Base-by-base conservation (phyloP, 2,888 invertebrate species). In the Caenorhabditis wallacei region DNA sequence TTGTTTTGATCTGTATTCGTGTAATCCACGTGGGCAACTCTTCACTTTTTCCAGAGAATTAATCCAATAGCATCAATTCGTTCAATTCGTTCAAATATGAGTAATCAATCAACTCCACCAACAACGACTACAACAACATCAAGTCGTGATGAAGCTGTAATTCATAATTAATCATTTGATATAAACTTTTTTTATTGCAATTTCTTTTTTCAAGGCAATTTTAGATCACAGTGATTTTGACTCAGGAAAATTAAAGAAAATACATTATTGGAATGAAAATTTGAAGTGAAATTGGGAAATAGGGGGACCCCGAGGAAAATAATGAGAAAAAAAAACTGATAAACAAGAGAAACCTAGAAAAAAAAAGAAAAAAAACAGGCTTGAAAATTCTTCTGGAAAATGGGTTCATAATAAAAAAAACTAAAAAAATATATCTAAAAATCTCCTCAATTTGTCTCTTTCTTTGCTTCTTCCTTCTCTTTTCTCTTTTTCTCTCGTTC, bases 401-500 rank as follows among this genome's bases (percentile, higher is more conserved):
- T n/a, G n/a, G n/a, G n/a, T n/a, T n/a, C n/a, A n/a, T n/a, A n/a
- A 30, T 56, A n/a, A 26, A 16, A 43, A 43, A 43, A n/a, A 43
- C 35, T 35, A 10, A 35, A 20, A 48, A 48, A 48, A 7, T 20
- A 48, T 20, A n/a, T n/a, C n/a, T 46, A 16, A 10, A 22, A 40
- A 22, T 7, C 16, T 40, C 13, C n/a, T n/a, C 13, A 59, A 40
- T 35, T 30, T 30, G 30, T 3, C 30, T 43, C 8, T 35, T 57
- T 57, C 57, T 57, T 30, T 20, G 10, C 64, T 26, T 35, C 22
- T 30, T 59, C n/a, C n/a, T n/a, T n/a, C n/a, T n/a, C 75, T n/a
- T 13, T 24, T 16, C n/a, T 59, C 35, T 76, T 76, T 46, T 26
- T 56, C 24, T 76, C 76, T 53, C 76, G 63, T 26, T 61, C 64